A percentile compares a stretch with the other conserved stretches of the same genome.
phyloP scores from a whole-genome alignment of 2,113 vertebrate species.

The Poicephalus meyeri region DNA sequence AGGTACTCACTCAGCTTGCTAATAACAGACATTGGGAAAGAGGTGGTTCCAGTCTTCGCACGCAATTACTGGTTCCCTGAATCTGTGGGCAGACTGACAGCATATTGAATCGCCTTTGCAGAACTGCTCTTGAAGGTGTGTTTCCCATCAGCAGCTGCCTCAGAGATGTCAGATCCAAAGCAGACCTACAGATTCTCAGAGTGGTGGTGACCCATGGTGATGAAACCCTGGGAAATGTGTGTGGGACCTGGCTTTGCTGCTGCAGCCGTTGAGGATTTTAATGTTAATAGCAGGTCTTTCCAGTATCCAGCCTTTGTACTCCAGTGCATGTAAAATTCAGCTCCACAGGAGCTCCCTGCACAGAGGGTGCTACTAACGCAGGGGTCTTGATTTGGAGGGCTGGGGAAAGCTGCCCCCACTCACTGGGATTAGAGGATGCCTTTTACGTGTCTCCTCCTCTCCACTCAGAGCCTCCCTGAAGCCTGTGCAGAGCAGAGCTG shows the following conservation, averaged over 20 bases:
- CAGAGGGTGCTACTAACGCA: background rate
- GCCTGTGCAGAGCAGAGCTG: background rate
- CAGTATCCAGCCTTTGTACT: background rate
- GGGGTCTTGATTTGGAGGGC: background rate
- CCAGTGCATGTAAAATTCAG: background rate
- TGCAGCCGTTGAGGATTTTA: background rate
- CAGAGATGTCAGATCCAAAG: background rate
- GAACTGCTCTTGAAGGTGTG: background rate
- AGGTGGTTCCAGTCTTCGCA: background rate
- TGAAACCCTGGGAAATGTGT: background rate
- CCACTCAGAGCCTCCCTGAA: background rate
- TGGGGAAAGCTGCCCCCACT: accelerated
- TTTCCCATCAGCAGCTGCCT: background rate
- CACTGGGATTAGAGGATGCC: background rate
- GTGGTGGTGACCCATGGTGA: background rate
- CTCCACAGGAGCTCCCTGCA: background rate
- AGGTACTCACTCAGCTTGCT: background rate
- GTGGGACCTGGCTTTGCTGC: background rate
- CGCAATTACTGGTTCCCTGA: background rate
- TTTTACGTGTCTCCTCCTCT: background rate
- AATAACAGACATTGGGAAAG: background rate
- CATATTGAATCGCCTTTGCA: background rate
- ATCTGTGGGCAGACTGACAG: background rate
- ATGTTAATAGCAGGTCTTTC: background rate
- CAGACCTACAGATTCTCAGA: background rate